phyloP scores from a whole-genome alignment of 2,113 vertebrate species.

The Cebidichthys violaceus region DNA sequence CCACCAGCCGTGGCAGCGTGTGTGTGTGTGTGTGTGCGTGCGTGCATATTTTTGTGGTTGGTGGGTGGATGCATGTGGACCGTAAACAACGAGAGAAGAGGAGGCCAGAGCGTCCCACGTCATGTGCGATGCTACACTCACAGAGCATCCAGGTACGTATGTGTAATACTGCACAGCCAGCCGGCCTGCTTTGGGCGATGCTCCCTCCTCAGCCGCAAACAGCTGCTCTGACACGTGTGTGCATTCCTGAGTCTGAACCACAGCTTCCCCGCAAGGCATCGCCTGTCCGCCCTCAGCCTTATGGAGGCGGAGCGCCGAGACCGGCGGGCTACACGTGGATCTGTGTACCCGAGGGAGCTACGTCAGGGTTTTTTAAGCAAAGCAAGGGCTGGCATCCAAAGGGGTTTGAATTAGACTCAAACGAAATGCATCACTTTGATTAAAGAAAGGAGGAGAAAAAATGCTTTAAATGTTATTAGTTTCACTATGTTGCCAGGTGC shows the following conservation, averaged over 20 bases:
- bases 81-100: background rate
- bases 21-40: background rate
- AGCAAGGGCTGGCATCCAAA: conserved; percentile 16
- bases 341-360: conserved; percentile 51
- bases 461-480: conserved; percentile 16
- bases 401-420: conserved; percentile 55
- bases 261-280: conserved; percentile 50
- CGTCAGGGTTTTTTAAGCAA: conserved; percentile 52
- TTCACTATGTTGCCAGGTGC: conserved; percentile 26
- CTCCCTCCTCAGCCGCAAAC: conserved; percentile 46
- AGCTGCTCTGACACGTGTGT: conserved; percentile 74
- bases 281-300: conserved; percentile 15
- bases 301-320: conserved; percentile 22
- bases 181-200: conserved; percentile 35
- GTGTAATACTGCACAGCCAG: background rate
- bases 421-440: conserved; percentile 49
- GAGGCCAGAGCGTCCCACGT: background rate
- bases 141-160: conserved; percentile 47
- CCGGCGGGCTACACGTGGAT: conserved; percentile 5
- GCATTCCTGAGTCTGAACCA: conserved; percentile 68
- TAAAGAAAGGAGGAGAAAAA: conserved; percentile 42
- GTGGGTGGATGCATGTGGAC: background rate
- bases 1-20: background rate
- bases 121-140: conserved; percentile 1
- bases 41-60: background rate